These are phyloP conservation scores for Ormia ochracea DNA, from an alignment of 2,888 invertebrate genomes.

Conservation along the genomic window DNA sequence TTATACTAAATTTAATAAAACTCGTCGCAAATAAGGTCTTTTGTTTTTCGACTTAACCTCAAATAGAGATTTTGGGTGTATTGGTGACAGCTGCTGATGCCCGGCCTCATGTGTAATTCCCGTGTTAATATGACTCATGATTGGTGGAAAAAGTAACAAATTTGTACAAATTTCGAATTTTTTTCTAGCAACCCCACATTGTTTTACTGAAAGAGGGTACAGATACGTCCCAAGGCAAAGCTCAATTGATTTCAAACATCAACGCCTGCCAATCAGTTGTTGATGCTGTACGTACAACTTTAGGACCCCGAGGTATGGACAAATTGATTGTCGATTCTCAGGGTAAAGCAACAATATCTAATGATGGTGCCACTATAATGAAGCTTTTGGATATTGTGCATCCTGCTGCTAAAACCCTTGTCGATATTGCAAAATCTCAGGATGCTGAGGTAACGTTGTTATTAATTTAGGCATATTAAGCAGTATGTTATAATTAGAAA, in stretches of 20 bases:
- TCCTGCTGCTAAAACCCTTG: slow-evolving; percentile 97
- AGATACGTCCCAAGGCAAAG: slow-evolving; percentile 95
- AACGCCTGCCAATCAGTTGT: slow-evolving; percentile 97
- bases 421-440: slow-evolving; percentile 99
- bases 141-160: background rate
- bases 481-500: background rate
- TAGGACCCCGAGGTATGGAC: slow-evolving; percentile 99
- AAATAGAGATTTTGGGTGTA: slow-evolving; percentile 51
- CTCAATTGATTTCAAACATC: slow-evolving; percentile 97
- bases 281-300: slow-evolving; percentile 95
- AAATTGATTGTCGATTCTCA: slow-evolving; percentile 94
- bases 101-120: slow-evolving; percentile 65
- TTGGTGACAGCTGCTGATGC: slow-evolving; percentile 29
- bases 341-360: slow-evolving; percentile 97
- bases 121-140: slow-evolving; percentile 50
- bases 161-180: background rate
- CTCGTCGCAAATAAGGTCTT: too few relatives aligned
- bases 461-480: background rate
- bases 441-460: slow-evolving; percentile 94
- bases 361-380: slow-evolving; percentile 99
- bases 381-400: slow-evolving; percentile 98
- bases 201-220: slow-evolving; percentile 98
- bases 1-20: too few relatives aligned
- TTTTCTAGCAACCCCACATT: slow-evolving; percentile 95
- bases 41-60: slow-evolving; percentile 63